These are phyloP conservation scores for Bothrops jararaca DNA, from an alignment of 2,113 vertebrate genomes.

Conservation along the genomic window DNA sequence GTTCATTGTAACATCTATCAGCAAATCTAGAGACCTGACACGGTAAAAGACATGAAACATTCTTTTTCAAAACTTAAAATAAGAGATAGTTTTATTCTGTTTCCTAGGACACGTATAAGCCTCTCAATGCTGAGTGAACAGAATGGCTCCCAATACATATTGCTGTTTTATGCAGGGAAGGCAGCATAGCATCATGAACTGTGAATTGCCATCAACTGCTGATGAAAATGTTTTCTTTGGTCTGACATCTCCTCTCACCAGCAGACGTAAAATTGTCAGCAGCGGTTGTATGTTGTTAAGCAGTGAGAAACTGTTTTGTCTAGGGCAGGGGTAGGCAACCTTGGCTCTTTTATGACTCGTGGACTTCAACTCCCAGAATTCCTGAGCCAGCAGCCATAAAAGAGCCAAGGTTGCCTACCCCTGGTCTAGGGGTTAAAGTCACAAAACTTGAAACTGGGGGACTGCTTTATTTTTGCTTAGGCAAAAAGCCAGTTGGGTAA, in stretches of 20 bases:
- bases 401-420: too few species aligned
- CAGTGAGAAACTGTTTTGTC: not conserved
- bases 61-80: not conserved
- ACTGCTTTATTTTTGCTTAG: not conserved
- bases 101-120: not conserved
- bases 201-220: not conserved
- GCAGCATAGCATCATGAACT: not conserved
- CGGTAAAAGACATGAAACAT: not conserved
- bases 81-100: not conserved
- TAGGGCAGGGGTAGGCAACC: not conserved
- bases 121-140: not conserved
- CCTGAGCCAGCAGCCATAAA: too few species aligned
- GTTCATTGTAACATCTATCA: not conserved
- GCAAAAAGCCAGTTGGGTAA: not conserved
- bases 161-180: not conserved
- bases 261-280: not conserved
- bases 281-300: not conserved
- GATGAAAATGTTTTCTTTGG: not conserved
- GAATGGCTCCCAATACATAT: not conserved
- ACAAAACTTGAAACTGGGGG: not conserved
- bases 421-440: not conserved
- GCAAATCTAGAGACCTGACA: not conserved
- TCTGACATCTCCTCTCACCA: not conserved
- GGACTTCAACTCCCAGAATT: too few species aligned
- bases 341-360: too few species aligned